Evolutionary conservation across 2,113 vertebrate species (phyloP), one percentile per base, ranked within the genome.

Genomic region (Perca flavescens): DNA sequence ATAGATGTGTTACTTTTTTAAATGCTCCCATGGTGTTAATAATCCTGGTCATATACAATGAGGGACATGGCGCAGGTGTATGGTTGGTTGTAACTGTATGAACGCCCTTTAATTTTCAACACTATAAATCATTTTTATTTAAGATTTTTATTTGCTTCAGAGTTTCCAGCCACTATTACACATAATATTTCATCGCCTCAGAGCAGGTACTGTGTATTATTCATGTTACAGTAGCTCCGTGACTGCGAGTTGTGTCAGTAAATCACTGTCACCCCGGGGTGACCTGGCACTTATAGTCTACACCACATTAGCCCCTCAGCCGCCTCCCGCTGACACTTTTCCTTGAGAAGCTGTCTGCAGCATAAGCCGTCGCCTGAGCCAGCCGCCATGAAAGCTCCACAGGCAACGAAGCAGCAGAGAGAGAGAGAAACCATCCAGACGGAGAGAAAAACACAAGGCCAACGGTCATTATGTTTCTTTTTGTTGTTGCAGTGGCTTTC

Each of bases 191-290:
- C 3, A 25, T 40, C 19, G 2, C 15, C 50, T 66, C 62, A 13
- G 36, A 8, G 14, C 16, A 16, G 1, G 10, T 22, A 0, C n/a
- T 58, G 40, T 60, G 12, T 54, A n/a, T 57, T 72, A 72, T 73
- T 87, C 22, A 66, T 80, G 54, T 53, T 56, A 47, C 61, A 67
- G 72, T 2, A 10, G 21, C 60, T 86, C 60, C 8, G 17, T 67
- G 69, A 34, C 22, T 12, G 43, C 40, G 21, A 58, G n/a, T 16
- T n/a, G 0, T 21, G 34, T 61, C 74, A 67, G 67, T 31, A 46
- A 63, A 54, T 65, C 82, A 60, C 57, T 2, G 25, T 66, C 62
- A 63, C 50, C 52, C 9, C 10, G 54, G 36, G 31, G 57, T 80
- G 57, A 54, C 74, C 74, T 61, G 40, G 49, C 72, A 8, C 72